Percentiles rank a stretch among this genome's conserved stretches.
These are phyloP conservation scores for Crocodylus rhombifer DNA, from an alignment of 2,797 vertebrate genomes.

Conservation along the genomic window DNA sequence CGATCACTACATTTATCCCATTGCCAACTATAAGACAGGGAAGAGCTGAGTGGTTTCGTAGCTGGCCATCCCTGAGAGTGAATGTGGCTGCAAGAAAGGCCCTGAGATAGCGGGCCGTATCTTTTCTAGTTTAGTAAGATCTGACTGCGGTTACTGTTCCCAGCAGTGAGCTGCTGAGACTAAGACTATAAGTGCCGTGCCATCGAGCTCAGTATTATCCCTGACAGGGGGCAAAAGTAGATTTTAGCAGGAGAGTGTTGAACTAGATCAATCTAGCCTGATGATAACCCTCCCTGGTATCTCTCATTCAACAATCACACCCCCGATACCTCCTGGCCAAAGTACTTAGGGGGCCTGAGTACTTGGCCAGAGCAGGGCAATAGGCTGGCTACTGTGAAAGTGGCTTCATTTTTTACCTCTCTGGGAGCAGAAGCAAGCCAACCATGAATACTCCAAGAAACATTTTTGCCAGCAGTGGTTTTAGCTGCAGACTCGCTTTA, in stretches of 20 bases:
- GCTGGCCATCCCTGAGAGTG: background rate
- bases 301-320: too few species aligned
- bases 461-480: background rate
- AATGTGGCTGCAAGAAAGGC: background rate
- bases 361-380: too few species aligned
- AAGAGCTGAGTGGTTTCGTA: background rate
- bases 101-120: background rate
- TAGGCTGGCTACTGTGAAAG: too few species aligned
- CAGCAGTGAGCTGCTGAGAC: background rate
- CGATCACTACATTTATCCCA: background rate
- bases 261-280: too few species aligned
- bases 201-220: too few species aligned
- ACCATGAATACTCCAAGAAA: rapidly evolving
- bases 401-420: too few species aligned
- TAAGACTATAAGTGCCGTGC: background rate
- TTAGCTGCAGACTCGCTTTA: background rate
- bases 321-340: too few species aligned
- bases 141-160: background rate
- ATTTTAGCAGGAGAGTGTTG: too few species aligned
- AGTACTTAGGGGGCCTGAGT: too few species aligned
- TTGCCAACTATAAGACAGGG: background rate
- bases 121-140: background rate
- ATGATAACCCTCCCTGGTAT: too few species aligned
- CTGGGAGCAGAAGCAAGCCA: background rate
- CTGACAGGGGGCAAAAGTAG: too few species aligned